phyloP scores from a whole-genome alignment of 1,140 invertebrate genomes.

The Holotrichia oblita region DNA sequence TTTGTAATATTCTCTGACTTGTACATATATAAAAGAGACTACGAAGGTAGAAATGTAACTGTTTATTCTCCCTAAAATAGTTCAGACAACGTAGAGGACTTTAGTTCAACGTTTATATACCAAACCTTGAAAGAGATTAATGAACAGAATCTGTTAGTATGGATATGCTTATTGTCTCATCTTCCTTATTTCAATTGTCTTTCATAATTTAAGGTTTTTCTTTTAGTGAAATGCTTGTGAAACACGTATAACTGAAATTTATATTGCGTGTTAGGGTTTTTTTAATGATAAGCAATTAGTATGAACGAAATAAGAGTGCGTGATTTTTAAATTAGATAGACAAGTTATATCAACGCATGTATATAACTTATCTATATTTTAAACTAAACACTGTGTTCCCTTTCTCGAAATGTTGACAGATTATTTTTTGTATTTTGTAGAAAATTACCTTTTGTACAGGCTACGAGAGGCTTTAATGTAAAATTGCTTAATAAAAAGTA shows the following conservation, averaged over 20 bases:
- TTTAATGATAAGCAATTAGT: slow-evolving; percentile 16
- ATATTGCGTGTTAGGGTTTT: not conserved
- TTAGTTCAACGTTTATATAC: not conserved
- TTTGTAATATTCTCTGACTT: slow-evolving; percentile 54
- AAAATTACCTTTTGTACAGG: slow-evolving; percentile 60
- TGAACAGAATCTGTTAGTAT: not conserved
- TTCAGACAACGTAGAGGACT: not conserved
- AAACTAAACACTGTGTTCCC: slow-evolving; percentile 36
- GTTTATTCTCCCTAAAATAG: not conserved
- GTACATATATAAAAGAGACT: slow-evolving; percentile 1
- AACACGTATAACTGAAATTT: slow-evolving; percentile 19
- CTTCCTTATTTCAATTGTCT: slow-evolving; percentile 24
- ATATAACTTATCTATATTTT: slow-evolving; percentile 17
- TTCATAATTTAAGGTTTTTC: slow-evolving; percentile 15
- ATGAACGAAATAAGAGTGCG: not conserved
- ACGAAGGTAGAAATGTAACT: not conserved
- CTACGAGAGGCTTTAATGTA: slow-evolving; percentile 59
- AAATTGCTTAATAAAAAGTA: slow-evolving; percentile 60
- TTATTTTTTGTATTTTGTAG: slow-evolving; percentile 43
- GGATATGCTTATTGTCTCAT: not conserved
- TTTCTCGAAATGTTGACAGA: slow-evolving; percentile 42
- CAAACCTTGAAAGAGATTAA: too few relatives aligned
- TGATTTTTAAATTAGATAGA: slow-evolving; percentile 33
- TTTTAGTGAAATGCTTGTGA: slow-evolving; percentile 1
- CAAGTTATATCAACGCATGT: slow-evolving; percentile 1